Conservation (phyloP, 2,797 vertebrate species). For the Sebastiscus tertius region DNA sequence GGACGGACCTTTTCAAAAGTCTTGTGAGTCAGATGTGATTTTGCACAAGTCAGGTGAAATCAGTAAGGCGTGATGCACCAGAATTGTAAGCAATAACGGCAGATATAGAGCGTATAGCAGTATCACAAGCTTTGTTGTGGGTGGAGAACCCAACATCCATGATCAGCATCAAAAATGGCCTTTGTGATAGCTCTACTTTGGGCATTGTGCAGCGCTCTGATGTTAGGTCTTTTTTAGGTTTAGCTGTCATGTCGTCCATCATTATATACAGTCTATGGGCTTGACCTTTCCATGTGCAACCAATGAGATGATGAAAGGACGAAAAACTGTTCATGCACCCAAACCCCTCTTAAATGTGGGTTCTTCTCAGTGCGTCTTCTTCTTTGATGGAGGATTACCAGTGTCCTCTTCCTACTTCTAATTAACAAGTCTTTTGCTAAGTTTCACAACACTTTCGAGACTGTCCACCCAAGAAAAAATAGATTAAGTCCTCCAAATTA, state of each 20-base stretch:
- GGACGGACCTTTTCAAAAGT: not conserved
- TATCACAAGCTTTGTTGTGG: not conserved
- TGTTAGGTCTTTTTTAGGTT: not conserved
- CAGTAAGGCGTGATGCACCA: not conserved
- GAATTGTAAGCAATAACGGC: not conserved
- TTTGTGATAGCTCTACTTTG: not conserved
- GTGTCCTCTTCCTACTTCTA: not conserved
- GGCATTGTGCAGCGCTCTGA: not conserved
- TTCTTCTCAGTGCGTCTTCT: not conserved
- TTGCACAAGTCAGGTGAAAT: not conserved
- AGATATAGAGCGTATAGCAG: no score
- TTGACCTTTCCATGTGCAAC: not conserved
- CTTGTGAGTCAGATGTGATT: not conserved
- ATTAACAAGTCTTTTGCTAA: not conserved
- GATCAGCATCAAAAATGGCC: not conserved
- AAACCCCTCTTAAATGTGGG: no score
- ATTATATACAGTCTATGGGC: not conserved
- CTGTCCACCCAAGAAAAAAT: not conserved
- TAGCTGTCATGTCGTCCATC: no score
- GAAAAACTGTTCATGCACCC: not conserved
- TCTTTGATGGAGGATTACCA: not conserved
- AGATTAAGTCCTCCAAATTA: not conserved
- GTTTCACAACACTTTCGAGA: not conserved
- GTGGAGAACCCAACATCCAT: not conserved
- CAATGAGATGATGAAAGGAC: not conserved